Evolutionary conservation across 2,888 invertebrate species (phyloP), one percentile per base, ranked within the genome.

Genomic region (Tillus elongatus): DNA sequence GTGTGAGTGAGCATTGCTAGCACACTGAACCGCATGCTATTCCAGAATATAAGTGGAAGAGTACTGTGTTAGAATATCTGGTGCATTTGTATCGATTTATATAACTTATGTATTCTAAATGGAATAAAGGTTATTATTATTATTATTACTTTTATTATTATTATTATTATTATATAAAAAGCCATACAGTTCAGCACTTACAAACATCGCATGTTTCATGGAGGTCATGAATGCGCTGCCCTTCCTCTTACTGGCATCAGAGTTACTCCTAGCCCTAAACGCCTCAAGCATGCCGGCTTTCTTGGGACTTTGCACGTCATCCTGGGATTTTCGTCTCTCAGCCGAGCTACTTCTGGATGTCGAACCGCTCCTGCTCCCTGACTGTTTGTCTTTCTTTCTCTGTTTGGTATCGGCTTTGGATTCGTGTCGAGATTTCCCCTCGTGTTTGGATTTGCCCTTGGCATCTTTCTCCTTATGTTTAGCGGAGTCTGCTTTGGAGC

Each of bases 171-270:
- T n/a, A n/a, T n/a, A n/a, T n/a, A n/a, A n/a, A n/a, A n/a, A n/a
- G n/a, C n/a, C n/a, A n/a, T n/a, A n/a, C n/a, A n/a, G n/a, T n/a
- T n/a, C n/a, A n/a, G n/a, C n/a, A 57, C 61, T 61, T 61, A 83
- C 83, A 74, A 87, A 81, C 58, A 88, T 79, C 28, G 84, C 87
- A 53, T 79, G 80, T 62, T 80, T 86, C 76, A 91, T 81, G 58
- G 87, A 86, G 46, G 86, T 76, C 75, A 91, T 88, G 57, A 91
- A 78, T 42, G 81, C 72, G 47, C 73, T 70, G 41, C 72, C 71
- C 46, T 72, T 71, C 49, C 68, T 65, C 61, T 72, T 72, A 45
- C 70, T 71, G 39, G 85, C 84, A 64, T 85, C 84, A 16, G 82
- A 81, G 61, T 83, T 82, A 46, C 81, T 81, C 42, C 83, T 71